Evolutionary conservation across 2,888 invertebrate species (phyloP).

Genomic region (Drosophila buzzatii): DNA sequence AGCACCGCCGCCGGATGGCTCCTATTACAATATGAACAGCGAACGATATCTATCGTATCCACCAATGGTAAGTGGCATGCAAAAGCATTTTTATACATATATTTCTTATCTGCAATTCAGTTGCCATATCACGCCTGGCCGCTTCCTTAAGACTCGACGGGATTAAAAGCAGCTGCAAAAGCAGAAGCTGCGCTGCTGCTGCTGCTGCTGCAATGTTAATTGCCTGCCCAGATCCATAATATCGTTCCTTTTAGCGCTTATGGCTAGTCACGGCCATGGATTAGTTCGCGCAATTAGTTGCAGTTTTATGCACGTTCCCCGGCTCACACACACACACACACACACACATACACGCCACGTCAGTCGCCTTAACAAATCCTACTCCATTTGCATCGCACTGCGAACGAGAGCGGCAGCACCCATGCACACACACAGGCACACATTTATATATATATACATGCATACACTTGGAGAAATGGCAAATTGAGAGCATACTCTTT

Average conservation of each 20-base stretch:
- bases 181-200: constrained; percentile 3
- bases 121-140: constrained; percentile 30
- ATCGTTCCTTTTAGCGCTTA: constrained; percentile 30
- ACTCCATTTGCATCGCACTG: constrained; percentile 57
- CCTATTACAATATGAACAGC: constrained; percentile 92
- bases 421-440: not conserved
- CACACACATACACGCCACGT: not conserved
- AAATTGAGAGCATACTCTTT: not conserved
- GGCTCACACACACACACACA: constrained; percentile 1
- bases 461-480: constrained; percentile 2
- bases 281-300: constrained; percentile 80
- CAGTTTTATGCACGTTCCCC: constrained; percentile 56
- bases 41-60: constrained; percentile 93
- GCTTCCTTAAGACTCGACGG: constrained; percentile 39
- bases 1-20: constrained; percentile 91
- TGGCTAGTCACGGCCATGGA: constrained; percentile 75
- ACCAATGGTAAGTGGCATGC: constrained; percentile 86
- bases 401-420: constrained; percentile 11
- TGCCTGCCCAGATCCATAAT: constrained; percentile 57
- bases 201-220: constrained; percentile 51
- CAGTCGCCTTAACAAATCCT: constrained; percentile 40
- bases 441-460: not conserved
- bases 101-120: constrained; percentile 9
- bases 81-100: not conserved
- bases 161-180: constrained; percentile 42